These are phyloP conservation scores for Hylia prasina DNA, from an alignment of 2,113 vertebrate genomes.

Conservation along the genomic window DNA sequence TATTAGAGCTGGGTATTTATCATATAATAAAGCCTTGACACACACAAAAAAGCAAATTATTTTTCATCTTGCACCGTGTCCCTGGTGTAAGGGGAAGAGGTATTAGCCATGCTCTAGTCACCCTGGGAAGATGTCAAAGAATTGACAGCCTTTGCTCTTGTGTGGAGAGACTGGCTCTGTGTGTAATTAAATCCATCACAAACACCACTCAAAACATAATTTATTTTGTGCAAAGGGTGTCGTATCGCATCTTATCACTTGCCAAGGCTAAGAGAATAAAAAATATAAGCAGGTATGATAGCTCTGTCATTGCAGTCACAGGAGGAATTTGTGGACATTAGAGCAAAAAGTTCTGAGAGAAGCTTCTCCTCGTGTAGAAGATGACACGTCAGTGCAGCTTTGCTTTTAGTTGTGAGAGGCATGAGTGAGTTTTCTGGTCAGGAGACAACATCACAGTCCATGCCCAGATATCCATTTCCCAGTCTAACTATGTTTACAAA, in stretches of 20 bases:
- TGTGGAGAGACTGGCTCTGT: neutral
- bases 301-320: neutral
- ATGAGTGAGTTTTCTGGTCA: neutral
- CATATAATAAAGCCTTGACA: neutral
- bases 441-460: neutral
- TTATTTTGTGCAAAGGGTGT: constrained; percentile 40
- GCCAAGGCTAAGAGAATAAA: constrained; percentile 28
- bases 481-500: neutral
- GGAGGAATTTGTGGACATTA: neutral
- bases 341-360: neutral
- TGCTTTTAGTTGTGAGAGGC: neutral
- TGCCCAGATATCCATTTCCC: neutral
- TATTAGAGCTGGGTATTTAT: neutral
- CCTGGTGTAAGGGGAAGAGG: neutral
- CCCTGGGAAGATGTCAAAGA: constrained; percentile 7
- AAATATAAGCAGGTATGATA: neutral
- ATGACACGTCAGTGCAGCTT: neutral
- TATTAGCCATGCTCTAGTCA: neutral
- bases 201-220: constrained; percentile 13
- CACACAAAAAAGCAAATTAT: neutral
- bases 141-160: neutral
- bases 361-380: neutral
- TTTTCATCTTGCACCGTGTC: neutral
- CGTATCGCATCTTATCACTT: neutral
- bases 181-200: constrained; percentile 54